Percentiles rank a stretch among this genome's conserved stretches.
Evolutionary conservation across 2,888 invertebrate genomes (phyloP).

Genomic region (Oxycera nigricornis): DNA sequence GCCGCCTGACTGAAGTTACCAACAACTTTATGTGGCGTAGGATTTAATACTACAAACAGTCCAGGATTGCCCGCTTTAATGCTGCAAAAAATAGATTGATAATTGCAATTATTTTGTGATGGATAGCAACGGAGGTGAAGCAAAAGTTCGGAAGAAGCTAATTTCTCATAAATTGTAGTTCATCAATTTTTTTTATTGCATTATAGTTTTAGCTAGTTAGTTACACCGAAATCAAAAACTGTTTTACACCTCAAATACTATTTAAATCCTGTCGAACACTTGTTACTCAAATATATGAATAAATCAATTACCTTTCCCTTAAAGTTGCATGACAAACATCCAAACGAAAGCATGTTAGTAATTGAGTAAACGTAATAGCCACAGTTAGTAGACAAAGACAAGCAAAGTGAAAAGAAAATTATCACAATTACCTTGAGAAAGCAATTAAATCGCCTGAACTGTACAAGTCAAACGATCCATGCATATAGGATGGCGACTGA

Average conservation of each 20-base stretch:
- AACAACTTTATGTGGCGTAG: slow-evolving; percentile 62
- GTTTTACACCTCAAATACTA: no score
- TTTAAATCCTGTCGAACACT: no score
- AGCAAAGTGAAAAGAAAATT: slow-evolving; percentile 75
- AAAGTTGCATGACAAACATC: not conserved
- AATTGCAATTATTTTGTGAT: not conserved
- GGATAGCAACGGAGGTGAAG: not conserved
- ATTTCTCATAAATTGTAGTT: no score
- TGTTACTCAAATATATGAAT: not conserved
- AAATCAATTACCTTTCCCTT: slow-evolving; percentile 42
- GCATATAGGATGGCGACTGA: slow-evolving; percentile 68
- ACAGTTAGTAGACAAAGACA: slow-evolving; percentile 22
- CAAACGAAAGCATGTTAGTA: slow-evolving; percentile 1
- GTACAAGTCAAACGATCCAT: slow-evolving; percentile 65
- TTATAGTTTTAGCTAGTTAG: no score
- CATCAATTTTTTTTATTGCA: no score
- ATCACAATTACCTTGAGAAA: slow-evolving; percentile 72
- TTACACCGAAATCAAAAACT: no score
- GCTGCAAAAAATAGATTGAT: slow-evolving; percentile 61
- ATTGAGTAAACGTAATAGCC: not conserved
- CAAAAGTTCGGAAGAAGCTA: no score
- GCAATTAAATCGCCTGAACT: slow-evolving; percentile 67
- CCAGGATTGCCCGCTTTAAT: slow-evolving; percentile 78
- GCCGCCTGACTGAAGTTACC: slow-evolving; percentile 67
- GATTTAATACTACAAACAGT: slow-evolving; percentile 76